Conservation (phyloP, 2,113 vertebrate species). For the Gymnorhina tibicen region DNA sequence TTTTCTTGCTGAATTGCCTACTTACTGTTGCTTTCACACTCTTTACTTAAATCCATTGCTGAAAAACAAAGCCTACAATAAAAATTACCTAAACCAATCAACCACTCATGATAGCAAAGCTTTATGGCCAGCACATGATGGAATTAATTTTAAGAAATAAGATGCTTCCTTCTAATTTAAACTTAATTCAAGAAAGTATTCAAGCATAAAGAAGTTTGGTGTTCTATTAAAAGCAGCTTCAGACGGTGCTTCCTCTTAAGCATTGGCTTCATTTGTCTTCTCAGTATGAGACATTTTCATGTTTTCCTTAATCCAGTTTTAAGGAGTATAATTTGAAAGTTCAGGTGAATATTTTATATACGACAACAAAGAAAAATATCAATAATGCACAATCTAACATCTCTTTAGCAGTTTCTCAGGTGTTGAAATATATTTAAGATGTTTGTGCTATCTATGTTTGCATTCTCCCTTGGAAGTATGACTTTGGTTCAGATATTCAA, state of each 20-base stretch:
- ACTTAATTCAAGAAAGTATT: background rate
- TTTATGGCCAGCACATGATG: background rate
- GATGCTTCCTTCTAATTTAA: background rate
- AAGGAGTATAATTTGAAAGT: background rate
- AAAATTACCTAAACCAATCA: background rate
- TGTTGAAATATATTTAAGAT: background rate
- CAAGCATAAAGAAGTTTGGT: background rate
- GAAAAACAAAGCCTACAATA: background rate
- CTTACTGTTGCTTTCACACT: background rate
- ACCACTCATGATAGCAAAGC: background rate
- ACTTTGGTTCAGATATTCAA: background rate
- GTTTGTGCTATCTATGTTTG: background rate
- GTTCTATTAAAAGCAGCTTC: background rate
- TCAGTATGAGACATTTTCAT: background rate
- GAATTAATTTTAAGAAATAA: background rate
- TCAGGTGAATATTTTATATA: background rate
- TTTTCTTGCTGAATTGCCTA: background rate
- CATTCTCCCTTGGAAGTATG: background rate
- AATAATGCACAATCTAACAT: background rate
- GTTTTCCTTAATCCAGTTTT: background rate
- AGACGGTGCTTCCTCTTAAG: background rate
- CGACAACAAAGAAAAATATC: background rate
- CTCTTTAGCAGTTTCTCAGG: background rate
- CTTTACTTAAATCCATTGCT: background rate
- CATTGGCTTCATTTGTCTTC: background rate